Conservation (phyloP, 2,888 invertebrate species). For the Drosophila koepferae region DNA sequence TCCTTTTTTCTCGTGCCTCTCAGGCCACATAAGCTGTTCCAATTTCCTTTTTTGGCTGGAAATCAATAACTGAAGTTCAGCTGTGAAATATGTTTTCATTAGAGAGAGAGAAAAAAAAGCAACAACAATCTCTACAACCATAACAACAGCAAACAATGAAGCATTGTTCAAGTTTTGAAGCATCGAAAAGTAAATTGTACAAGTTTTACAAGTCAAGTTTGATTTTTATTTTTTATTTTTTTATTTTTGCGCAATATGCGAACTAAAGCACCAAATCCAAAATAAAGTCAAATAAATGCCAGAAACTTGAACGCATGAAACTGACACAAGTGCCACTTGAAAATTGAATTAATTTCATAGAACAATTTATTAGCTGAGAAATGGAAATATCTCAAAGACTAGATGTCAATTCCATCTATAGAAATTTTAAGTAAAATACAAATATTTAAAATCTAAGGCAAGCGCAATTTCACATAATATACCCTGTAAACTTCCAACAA, state of each 20-base stretch:
- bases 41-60: neutral
- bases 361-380: neutral
- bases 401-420: neutral
- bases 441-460: neutral
- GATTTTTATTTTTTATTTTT: neutral
- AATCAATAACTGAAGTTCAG: slow-evolving; percentile 38
- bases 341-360: neutral
- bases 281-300: slow-evolving; percentile 2
- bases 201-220: slow-evolving; percentile 14
- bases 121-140: neutral
- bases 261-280: neutral
- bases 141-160: slow-evolving; percentile 5
- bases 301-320: neutral
- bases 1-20: neutral
- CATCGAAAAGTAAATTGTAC: slow-evolving; percentile 6
- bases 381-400: neutral
- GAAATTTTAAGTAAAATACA: neutral
- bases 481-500: neutral
- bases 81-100: slow-evolving; percentile 19
- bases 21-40: neutral
- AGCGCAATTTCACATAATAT: neutral
- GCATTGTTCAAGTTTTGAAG: slow-evolving; percentile 23
- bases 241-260: neutral
- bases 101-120: neutral
- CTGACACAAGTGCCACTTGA: slow-evolving; percentile 4